Percentiles rank a stretch among this genome's conserved stretches.
Conservation (phyloP, 2,888 invertebrate genomes). For the Apodemia hepburni region DNA sequence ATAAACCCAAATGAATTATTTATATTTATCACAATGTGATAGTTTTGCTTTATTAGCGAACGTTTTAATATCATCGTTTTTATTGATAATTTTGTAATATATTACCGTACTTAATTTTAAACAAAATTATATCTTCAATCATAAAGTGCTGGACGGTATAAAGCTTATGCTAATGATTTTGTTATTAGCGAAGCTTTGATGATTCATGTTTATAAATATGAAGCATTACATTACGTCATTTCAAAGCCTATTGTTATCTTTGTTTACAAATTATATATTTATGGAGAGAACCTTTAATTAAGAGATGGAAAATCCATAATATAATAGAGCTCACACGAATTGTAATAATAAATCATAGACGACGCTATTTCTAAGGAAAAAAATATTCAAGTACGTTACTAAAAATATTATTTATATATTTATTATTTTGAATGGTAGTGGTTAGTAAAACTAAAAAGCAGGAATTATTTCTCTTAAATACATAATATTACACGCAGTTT, state of each 20-base stretch:
- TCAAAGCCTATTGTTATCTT: neutral
- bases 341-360: neutral
- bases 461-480: neutral
- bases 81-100: too few relatives aligned
- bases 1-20: too few relatives aligned
- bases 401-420: neutral
- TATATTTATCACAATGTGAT: too few relatives aligned
- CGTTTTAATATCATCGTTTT: too few relatives aligned
- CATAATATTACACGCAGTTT: neutral
- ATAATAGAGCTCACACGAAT: neutral
- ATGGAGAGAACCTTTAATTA: neutral
- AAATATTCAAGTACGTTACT: neutral
- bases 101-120: too few relatives aligned
- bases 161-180: neutral
- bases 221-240: neutral
- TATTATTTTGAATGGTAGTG: neutral
- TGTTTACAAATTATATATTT: neutral
- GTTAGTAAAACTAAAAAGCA: neutral
- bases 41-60: too few relatives aligned
- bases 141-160: neutral
- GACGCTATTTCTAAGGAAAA: neutral
- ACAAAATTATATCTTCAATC: too few relatives aligned
- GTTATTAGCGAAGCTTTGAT: neutral
- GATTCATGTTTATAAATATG: neutral
- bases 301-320: neutral